Evolutionary conservation across 2,113 vertebrate genomes (phyloP), one percentile per base, ranked within the genome.

Genomic region (Eretmochelys imbricata): DNA sequence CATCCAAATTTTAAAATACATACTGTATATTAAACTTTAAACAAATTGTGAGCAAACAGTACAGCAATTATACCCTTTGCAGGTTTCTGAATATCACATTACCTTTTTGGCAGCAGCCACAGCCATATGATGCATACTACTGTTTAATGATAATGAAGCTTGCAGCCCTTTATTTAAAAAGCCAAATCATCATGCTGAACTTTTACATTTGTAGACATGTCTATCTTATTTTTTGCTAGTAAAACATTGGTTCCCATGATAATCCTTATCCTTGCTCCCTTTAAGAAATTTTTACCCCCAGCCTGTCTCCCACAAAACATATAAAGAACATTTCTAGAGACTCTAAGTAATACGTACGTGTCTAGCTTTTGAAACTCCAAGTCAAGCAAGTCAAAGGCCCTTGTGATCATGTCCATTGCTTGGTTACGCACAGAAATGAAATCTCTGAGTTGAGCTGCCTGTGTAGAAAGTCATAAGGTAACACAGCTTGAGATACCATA

Each of bases 321-420:
- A 29, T 42, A 62, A 69, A 83, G 25, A 80, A n/a, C 31, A 35
- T 27, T 84, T 80, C 50, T 48, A 57, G 31, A 25, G 27, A 72
- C n/a, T 20, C 12, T 13, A 84, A 72, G 82, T 24, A 87, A 88
- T 88, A 90, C 85, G 84, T 98, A 98, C 98, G 95, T 96, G 78
- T 98, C 96, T 82, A 98, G 95, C 90, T 98, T 98, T 79, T 97
- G 98, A 95, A 98, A 98, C 90, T 99, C 96, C 54, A 98, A 91
- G 51, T 98, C 98, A 92, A 98, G 89, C 91, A 98, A 96, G 80
- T 88, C 46, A 88, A 99, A 99, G 12, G 98, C 98, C 25, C 94
- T 93, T 82, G 98, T 98, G 95, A 98, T 98, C 97, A 97, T 97
- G 27, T 94, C 96, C 95, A 98, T 96, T 88, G 98, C 98, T 92